A percentile compares a stretch with the other conserved stretches of the same genome.
Evolutionary conservation across 1,140 invertebrate genomes (phyloP).

Genomic region (Octopus sinensis): DNA sequence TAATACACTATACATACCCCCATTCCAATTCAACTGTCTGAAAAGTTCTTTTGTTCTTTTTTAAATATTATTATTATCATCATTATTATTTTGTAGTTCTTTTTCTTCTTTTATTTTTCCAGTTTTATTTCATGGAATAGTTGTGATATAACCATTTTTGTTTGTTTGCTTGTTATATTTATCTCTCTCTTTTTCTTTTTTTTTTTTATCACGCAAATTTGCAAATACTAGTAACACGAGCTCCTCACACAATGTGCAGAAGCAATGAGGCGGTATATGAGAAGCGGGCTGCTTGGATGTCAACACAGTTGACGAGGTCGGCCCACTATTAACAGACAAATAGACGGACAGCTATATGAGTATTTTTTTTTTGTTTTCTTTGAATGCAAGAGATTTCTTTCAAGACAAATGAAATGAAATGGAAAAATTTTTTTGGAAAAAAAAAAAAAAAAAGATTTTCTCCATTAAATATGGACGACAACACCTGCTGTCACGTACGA

Average conservation of each 20-base stretch:
- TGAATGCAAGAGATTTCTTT: not conserved
- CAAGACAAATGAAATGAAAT: constrained; percentile 1
- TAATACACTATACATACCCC: not conserved
- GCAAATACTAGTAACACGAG: not conserved
- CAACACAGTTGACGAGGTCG: too few relatives aligned
- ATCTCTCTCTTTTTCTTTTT: too few relatives aligned
- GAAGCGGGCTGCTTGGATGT: not conserved
- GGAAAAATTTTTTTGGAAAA: constrained; percentile 2
- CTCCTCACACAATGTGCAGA: not conserved
- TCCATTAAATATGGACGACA: not conserved
- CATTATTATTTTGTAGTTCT: not conserved
- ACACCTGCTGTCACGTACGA: not conserved
- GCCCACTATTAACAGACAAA: too few relatives aligned
- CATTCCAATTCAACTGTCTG: not conserved
- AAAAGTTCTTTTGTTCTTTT: not conserved
- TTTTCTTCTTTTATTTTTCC: not conserved
- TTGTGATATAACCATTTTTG: not conserved
- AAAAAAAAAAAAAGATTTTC: not conserved
- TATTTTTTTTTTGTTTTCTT: not conserved
- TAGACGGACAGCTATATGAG: not conserved
- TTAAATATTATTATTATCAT: not conserved
- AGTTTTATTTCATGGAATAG: not conserved
- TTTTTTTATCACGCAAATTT: not conserved
- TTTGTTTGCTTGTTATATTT: too few relatives aligned
- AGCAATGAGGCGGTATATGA: constrained; percentile 2